Evolutionary conservation across 1,140 invertebrate species (phyloP).

Genomic region (Homalodisca vitripennis): DNA sequence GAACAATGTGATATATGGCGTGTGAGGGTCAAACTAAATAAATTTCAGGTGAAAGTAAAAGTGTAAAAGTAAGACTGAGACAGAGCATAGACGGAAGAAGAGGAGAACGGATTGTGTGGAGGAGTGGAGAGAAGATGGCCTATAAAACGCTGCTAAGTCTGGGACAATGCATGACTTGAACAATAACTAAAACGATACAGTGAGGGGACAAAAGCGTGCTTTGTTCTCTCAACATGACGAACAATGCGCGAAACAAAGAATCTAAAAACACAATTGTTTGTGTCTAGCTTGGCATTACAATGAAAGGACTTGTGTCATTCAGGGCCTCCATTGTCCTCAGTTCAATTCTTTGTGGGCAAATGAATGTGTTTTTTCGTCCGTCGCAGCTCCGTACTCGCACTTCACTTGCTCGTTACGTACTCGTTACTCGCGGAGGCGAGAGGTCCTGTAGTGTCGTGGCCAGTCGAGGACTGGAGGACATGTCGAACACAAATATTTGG

Average conservation of each 20-base stretch:
- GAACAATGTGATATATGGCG: too few species aligned
- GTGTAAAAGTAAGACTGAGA: too few species aligned
- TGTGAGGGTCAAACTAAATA: too few species aligned
- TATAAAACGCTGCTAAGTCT: conserved; percentile 41
- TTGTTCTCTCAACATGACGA: conserved; percentile 42
- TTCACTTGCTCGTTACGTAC: too few species aligned
- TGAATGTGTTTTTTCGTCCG: conserved; percentile 2
- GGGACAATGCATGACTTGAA: conserved; percentile 41
- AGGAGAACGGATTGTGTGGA: background rate
- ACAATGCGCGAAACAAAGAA: conserved; percentile 42
- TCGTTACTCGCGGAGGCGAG: too few species aligned
- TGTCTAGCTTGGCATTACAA: conserved; percentile 41
- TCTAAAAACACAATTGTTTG: conserved; percentile 42
- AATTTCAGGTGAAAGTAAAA: too few species aligned
- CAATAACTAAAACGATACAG: conserved; percentile 42
- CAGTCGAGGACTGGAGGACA: too few species aligned
- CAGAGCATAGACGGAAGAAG: too few species aligned
- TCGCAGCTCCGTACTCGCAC: background rate
- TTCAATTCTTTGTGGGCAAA: conserved; percentile 15
- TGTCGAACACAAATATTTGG: too few species aligned
- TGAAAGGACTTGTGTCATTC: conserved; percentile 41
- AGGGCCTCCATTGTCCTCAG: conserved; percentile 20
- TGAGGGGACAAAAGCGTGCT: conserved; percentile 35
- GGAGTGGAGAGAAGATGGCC: conserved; percentile 34
- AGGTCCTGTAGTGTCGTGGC: too few species aligned